These are phyloP conservation scores for Scolopax rusticola DNA, from an alignment of 2,797 vertebrate genomes.

Conservation along the genomic window DNA sequence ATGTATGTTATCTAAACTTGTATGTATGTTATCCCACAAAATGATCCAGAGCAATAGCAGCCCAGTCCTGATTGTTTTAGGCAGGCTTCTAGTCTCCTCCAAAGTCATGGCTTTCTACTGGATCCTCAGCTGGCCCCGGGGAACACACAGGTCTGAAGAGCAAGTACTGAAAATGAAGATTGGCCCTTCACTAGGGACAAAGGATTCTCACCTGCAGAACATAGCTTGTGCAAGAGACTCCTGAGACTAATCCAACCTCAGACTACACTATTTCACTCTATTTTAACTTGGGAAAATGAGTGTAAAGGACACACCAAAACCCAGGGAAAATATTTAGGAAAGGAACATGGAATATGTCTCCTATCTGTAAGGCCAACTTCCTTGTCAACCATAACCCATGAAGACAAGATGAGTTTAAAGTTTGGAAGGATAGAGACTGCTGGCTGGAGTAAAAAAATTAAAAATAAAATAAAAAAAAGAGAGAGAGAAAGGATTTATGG, in stretches of 20 bases:
- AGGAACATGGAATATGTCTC: not conserved
- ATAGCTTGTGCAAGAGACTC: not conserved
- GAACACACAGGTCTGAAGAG: not conserved
- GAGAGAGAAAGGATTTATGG: not conserved
- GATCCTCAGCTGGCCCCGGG: not conserved
- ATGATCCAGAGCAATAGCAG: not conserved
- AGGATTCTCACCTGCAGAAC: not conserved
- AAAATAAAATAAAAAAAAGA: no score
- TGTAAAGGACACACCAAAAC: not conserved
- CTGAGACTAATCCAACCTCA: not conserved
- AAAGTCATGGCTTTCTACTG: not conserved
- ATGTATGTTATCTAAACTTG: not conserved
- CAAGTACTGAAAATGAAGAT: not conserved
- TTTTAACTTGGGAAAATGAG: not conserved
- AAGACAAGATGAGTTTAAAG: not conserved
- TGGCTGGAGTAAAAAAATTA: not conserved
- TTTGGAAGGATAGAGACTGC: not conserved
- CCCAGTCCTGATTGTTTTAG: not conserved
- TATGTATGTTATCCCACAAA: not conserved
- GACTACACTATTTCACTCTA: not conserved
- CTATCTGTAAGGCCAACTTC: not conserved
- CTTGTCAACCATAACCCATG: not conserved
- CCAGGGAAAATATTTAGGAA: not conserved
- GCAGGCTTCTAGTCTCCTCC: not conserved
- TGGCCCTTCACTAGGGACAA: not conserved